These are phyloP conservation scores for Fragum whitleyi DNA, from an alignment of 2,888 invertebrate genomes.

Conservation along the genomic window DNA sequence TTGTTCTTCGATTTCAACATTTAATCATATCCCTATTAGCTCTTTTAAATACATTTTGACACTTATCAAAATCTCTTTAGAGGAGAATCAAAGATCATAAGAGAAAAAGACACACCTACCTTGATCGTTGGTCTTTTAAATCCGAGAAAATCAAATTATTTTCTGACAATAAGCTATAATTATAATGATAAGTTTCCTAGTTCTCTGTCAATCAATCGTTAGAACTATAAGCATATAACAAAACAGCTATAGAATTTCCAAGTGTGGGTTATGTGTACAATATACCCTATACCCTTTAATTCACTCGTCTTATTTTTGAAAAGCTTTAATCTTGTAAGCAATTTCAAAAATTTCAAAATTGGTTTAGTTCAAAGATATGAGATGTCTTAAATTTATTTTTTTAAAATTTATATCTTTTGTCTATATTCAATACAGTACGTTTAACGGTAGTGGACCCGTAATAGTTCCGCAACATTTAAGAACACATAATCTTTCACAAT, in stretches of 20 bases:
- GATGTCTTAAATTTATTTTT: no score
- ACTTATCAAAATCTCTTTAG: no score
- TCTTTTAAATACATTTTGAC: no score
- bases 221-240: conserved; percentile 11
- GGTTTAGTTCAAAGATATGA: no score
- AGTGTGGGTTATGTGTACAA: conserved; percentile 1
- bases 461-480: no score
- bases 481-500: no score
- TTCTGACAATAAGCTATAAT: background rate
- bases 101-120: background rate
- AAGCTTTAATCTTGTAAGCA: no score
- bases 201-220: background rate
- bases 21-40: background rate
- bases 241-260: conserved; percentile 21
- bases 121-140: background rate
- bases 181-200: background rate
- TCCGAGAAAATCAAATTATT: background rate
- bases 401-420: no score
- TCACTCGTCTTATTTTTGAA: background rate
- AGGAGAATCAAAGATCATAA: no score
- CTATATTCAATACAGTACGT: no score
- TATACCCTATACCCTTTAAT: background rate
- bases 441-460: no score
- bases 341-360: no score
- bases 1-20: background rate